phyloP scores from a whole-genome alignment of 1,140 invertebrate genomes.

The Drosophila sucinea region DNA sequence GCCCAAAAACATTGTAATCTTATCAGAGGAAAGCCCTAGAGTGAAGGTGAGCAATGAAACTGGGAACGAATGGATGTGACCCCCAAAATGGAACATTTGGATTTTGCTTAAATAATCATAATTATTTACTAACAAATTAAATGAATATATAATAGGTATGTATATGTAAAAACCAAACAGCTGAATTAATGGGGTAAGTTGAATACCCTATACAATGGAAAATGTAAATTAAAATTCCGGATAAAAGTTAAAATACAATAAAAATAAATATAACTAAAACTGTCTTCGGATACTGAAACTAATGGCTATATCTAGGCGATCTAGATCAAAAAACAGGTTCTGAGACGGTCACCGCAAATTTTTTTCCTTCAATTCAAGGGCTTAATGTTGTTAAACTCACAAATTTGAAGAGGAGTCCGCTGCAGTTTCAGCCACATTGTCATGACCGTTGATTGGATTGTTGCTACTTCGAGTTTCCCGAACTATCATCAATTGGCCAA shows the following conservation, averaged over 20 bases:
- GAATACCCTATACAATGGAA: neutral
- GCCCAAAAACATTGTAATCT: slow-evolving; percentile 9
- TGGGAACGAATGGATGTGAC: neutral
- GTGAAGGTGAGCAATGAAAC: slow-evolving; percentile 1
- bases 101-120: neutral
- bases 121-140: neutral
- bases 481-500: slow-evolving; percentile 56
- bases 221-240: neutral
- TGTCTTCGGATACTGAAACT: slow-evolving; percentile 2
- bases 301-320: neutral
- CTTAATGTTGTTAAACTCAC: slow-evolving; percentile 19
- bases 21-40: slow-evolving; percentile 9
- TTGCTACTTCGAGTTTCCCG: slow-evolving; percentile 35
- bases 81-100: neutral
- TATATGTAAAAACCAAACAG: neutral
- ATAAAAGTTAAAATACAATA: slow-evolving; percentile 1
- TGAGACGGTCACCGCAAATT: neutral
- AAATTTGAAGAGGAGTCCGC: slow-evolving; percentile 79
- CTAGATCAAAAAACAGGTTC: neutral
- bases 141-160: neutral
- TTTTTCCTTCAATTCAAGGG: neutral
- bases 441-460: slow-evolving; percentile 21
- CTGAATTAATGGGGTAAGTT: neutral
- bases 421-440: slow-evolving; percentile 72
- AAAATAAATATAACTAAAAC: slow-evolving; percentile 13